Evolutionary conservation across 2,113 vertebrate species (phyloP).

Genomic region (Catagonus wagneri): DNA sequence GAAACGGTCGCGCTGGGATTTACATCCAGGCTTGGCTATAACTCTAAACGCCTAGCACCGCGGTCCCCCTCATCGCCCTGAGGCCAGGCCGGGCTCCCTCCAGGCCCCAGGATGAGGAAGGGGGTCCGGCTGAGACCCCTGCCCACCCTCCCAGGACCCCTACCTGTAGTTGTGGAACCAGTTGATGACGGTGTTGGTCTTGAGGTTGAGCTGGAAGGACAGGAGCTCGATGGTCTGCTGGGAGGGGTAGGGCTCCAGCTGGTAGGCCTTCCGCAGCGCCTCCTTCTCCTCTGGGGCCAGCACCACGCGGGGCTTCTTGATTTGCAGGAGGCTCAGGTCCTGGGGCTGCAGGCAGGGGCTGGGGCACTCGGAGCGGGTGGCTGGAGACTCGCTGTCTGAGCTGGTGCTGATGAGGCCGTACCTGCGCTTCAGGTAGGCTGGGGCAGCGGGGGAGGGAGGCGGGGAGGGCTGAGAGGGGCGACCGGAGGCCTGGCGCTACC

Average conservation of each 20-base stretch:
- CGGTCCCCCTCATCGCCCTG: not conserved
- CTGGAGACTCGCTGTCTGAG: slow-evolving; percentile 96
- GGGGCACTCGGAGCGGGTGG: slow-evolving; percentile 92
- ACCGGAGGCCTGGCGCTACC: not conserved
- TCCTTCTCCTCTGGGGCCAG: slow-evolving; percentile 97
- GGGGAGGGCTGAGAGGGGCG: not conserved
- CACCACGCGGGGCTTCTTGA: slow-evolving; percentile 97
- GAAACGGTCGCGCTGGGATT: not conserved
- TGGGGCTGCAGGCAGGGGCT: slow-evolving; percentile 92
- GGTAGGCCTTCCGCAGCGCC: slow-evolving; percentile 95
- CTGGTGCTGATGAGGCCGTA: slow-evolving; percentile 95
- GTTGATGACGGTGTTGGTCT: slow-evolving; percentile 99
- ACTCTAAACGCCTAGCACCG: not conserved
- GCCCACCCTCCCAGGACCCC: fast-evolving
- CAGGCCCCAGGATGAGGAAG: not conserved
- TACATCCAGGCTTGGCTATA: not conserved
- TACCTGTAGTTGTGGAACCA: slow-evolving; percentile 99
- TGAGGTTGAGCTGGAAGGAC: slow-evolving; percentile 96
- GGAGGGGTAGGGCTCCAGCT: slow-evolving; percentile 97
- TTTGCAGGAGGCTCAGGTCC: slow-evolving; percentile 94
- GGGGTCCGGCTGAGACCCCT: not conserved
- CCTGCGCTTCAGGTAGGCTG: slow-evolving; percentile 97
- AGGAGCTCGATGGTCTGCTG: slow-evolving; percentile 98
- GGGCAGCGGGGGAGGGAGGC: not conserved
- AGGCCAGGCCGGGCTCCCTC: not conserved